Percentiles rank a stretch among this genome's conserved stretches.
Evolutionary conservation across 1,140 invertebrate genomes (phyloP).

Genomic region (Oedothorax gibbosus): DNA sequence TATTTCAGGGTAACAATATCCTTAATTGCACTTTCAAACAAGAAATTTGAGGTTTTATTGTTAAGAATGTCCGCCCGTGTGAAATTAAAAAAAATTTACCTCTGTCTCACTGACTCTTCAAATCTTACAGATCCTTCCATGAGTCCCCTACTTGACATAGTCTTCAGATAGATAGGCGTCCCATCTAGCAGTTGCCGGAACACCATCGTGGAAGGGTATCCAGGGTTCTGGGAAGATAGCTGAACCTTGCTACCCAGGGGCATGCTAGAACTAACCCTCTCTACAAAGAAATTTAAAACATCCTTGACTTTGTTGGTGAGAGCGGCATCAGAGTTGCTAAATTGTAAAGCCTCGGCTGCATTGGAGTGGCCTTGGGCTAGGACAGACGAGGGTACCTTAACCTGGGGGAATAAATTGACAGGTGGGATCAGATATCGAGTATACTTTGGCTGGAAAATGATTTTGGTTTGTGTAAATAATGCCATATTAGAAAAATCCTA

Average conservation of each 20-base stretch:
- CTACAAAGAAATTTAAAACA: slow-evolving; percentile 8
- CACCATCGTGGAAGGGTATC: slow-evolving; percentile 39
- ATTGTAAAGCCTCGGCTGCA: slow-evolving; percentile 28
- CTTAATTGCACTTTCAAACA: too few relatives aligned
- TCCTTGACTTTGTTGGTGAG: slow-evolving; percentile 26
- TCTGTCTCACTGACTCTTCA: slow-evolving; percentile 31
- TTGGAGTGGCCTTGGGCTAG: slow-evolving; percentile 45
- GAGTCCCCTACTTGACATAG: slow-evolving; percentile 2
- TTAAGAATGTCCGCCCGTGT: too few relatives aligned
- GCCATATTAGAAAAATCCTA: too few relatives aligned
- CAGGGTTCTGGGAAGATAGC: slow-evolving; percentile 16
- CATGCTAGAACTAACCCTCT: slow-evolving; percentile 6
- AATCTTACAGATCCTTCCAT: slow-evolving; percentile 53
- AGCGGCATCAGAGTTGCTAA: slow-evolving; percentile 11
- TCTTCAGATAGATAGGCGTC: slow-evolving; percentile 35
- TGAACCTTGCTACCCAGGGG: slow-evolving; percentile 37
- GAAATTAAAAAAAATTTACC: slow-evolving; percentile 9
- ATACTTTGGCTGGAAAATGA: not conserved
- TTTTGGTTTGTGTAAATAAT: too few relatives aligned
- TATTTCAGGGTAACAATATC: too few relatives aligned
- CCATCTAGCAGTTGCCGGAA: slow-evolving; percentile 38
- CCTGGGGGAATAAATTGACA: slow-evolving; percentile 11
- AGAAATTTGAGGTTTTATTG: too few relatives aligned
- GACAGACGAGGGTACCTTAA: slow-evolving; percentile 32
- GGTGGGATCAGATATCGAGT: not conserved